Evolutionary conservation across 2,888 invertebrate species (phyloP).

Genomic region (Erebia palarica): DNA sequence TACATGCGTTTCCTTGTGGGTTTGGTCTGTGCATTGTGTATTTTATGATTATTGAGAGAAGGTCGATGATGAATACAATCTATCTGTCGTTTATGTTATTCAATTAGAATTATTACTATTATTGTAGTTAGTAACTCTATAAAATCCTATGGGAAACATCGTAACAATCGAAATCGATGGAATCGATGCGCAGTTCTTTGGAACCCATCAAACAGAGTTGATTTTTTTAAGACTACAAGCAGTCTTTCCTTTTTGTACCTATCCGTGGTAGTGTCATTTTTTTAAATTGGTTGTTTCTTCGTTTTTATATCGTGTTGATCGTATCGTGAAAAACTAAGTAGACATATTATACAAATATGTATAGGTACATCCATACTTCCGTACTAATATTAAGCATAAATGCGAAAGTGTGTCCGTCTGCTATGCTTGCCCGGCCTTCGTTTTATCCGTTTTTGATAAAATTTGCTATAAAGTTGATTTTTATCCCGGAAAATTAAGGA

Average conservation of each 20-base stretch:
- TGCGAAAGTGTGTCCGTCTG: too few species aligned
- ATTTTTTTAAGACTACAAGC: too few species aligned
- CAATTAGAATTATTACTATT: not conserved
- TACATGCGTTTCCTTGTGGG: not conserved
- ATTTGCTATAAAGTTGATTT: too few species aligned
- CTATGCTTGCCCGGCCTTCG: too few species aligned
- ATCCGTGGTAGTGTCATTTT: not conserved
- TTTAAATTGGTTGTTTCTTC: not conserved
- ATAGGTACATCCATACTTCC: too few species aligned
- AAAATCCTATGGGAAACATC: constrained; percentile 1
- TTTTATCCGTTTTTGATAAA: too few species aligned
- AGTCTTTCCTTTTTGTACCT: not conserved
- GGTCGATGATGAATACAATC: not conserved
- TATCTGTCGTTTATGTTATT: not conserved
- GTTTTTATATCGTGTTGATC: not conserved
- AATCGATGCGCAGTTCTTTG: not conserved
- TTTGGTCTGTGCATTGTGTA: not conserved
- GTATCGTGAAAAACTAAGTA: not conserved
- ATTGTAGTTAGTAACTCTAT: not conserved
- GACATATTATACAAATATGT: too few species aligned
- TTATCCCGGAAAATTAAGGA: too few species aligned
- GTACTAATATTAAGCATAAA: too few species aligned
- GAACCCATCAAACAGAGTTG: not conserved
- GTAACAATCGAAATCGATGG: too few species aligned
- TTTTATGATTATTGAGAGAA: not conserved